These are phyloP conservation scores for Prolemur simus DNA, from an alignment of 2,113 vertebrate species.

Conservation along the genomic window DNA sequence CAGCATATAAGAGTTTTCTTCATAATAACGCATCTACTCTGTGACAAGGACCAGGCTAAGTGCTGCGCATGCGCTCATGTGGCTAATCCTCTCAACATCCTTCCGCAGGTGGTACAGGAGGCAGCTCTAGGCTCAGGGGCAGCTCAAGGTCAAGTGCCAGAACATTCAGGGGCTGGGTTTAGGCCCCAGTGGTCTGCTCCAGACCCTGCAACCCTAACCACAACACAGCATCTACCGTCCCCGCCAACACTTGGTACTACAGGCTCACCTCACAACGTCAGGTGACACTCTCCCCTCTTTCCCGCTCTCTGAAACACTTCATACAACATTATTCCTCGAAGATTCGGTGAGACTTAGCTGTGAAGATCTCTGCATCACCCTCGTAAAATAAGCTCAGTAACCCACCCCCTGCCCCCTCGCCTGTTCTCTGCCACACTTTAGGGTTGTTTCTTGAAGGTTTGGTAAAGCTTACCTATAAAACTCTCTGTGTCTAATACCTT, in stretches of 20 bases:
- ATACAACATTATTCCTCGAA: not conserved
- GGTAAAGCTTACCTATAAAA: not conserved
- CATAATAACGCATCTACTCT: rapidly evolving
- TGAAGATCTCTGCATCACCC: not conserved
- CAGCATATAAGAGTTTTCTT: too few species aligned
- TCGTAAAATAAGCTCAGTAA: not conserved
- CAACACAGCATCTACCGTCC: rapidly evolving
- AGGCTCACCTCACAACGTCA: not conserved
- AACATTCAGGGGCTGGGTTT: not conserved
- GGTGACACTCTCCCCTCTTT: not conserved
- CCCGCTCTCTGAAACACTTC: not conserved
- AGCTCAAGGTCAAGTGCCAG: not conserved
- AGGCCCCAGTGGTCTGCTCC: not conserved
- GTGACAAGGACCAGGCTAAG: not conserved
- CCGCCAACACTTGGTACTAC: not conserved
- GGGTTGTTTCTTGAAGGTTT: not conserved
- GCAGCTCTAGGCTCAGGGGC: not conserved
- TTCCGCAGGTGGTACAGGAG: not conserved
- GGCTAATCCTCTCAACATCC: rapidly evolving
- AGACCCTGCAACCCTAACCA: not conserved
- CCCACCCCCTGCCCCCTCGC: too few species aligned
- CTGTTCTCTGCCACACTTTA: not conserved
- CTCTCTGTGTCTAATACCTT: not conserved
- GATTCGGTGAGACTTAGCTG: not conserved
- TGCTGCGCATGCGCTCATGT: not conserved